Conservation (phyloP, 2,888 invertebrate species). For the Caenorhabditis japonica region DNA sequence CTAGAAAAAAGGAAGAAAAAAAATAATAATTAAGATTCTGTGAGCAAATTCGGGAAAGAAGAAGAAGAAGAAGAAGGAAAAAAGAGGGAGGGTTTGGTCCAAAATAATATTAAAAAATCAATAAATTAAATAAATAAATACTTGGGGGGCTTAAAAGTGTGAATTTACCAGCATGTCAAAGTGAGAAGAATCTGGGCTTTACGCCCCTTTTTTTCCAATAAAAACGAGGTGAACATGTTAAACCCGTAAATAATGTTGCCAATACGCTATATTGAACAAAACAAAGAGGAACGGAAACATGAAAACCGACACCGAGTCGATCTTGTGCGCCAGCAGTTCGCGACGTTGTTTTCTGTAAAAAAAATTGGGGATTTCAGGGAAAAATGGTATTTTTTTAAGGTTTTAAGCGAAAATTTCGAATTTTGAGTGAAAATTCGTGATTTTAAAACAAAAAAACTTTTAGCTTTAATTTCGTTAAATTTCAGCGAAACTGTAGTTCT, state of each 20-base stretch:
- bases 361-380: too few relatives aligned
- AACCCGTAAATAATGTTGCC: slow-evolving; percentile 77
- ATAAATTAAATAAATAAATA: slow-evolving; percentile 10
- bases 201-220: background rate
- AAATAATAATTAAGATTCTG: background rate
- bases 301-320: slow-evolving; percentile 73
- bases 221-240: slow-evolving; percentile 15
- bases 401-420: background rate
- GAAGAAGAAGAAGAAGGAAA: slow-evolving; percentile 1
- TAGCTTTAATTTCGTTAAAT: too few relatives aligned
- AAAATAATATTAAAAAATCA: background rate
- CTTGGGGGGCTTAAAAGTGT: background rate
- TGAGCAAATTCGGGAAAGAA: background rate
- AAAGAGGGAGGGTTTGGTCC: slow-evolving; percentile 14
- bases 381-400: too few relatives aligned
- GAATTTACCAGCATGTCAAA: background rate
- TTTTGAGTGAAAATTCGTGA: background rate
- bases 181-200: background rate
- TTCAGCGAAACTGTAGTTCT: too few relatives aligned
- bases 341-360: slow-evolving; percentile 59
- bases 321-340: slow-evolving; percentile 71
- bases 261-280: slow-evolving; percentile 79
- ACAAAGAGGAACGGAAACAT: slow-evolving; percentile 76
- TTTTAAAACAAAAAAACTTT: background rate
- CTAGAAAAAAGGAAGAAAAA: slow-evolving; percentile 11